phyloP scores from a whole-genome alignment of 2,888 invertebrate genomes.

The Drosophila kanekoi region DNA sequence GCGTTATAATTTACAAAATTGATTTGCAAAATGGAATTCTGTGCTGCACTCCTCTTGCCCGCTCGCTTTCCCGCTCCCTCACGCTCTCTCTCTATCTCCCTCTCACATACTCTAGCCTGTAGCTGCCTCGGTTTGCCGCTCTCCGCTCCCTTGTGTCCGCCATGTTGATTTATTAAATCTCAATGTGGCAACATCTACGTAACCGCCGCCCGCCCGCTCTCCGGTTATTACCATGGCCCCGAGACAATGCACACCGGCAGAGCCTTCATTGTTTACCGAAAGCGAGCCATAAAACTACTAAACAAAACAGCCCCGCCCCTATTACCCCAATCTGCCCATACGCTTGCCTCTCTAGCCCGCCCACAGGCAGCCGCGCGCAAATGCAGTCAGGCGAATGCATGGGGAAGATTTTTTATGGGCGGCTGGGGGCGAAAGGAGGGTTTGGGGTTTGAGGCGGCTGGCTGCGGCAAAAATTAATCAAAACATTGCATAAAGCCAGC shows the following conservation, averaged over 20 bases:
- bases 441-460: slow-evolving; percentile 8
- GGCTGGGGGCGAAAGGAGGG: neutral
- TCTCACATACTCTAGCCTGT: neutral
- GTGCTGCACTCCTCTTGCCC: neutral
- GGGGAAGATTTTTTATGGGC: slow-evolving; percentile 16
- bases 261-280: slow-evolving; percentile 73
- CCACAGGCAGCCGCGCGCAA: slow-evolving; percentile 52
- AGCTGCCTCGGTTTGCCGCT: neutral
- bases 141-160: slow-evolving; percentile 29
- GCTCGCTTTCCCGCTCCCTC: neutral
- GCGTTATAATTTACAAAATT: slow-evolving; percentile 66
- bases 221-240: slow-evolving; percentile 41
- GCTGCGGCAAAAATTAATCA: slow-evolving; percentile 84
- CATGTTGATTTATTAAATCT: slow-evolving; percentile 70
- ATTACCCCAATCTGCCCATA: slow-evolving; percentile 8
- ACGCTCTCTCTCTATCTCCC: no score
- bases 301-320: slow-evolving; percentile 68
- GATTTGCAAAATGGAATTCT: slow-evolving; percentile 59
- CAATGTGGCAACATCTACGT: slow-evolving; percentile 43
- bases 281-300: slow-evolving; percentile 80
- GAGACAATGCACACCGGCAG: slow-evolving; percentile 77
- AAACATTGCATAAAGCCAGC: slow-evolving; percentile 85
- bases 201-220: neutral
- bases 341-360: slow-evolving; percentile 4
- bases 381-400: slow-evolving; percentile 77